phyloP scores from a whole-genome alignment of 1,140 invertebrate species.

The Mamestra configurata region DNA sequence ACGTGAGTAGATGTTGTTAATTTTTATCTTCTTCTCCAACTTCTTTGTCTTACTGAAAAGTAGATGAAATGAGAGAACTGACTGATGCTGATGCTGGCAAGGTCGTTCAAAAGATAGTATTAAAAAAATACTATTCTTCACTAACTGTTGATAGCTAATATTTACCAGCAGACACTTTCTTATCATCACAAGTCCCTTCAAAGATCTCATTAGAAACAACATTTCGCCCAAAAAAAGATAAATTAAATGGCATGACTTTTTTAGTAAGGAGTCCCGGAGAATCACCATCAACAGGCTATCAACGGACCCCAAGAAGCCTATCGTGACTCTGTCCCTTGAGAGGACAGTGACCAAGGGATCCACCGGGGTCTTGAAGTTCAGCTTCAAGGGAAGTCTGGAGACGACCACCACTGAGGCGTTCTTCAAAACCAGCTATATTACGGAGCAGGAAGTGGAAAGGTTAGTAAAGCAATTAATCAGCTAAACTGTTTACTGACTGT shows the following conservation, averaged over 20 bases:
- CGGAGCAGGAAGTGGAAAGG: constrained; percentile 85
- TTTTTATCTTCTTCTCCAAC: no score
- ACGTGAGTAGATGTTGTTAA: constrained; percentile 62
- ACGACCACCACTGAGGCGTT: constrained; percentile 89
- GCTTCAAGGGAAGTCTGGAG: constrained; percentile 89
- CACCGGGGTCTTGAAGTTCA: constrained; percentile 88
- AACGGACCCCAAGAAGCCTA: constrained; percentile 87
- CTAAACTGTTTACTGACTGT: no score
- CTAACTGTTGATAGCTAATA: no score
- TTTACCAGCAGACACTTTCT: no score
- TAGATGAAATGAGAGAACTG: no score
- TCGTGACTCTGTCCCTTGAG: constrained; percentile 88
- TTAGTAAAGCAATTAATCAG: constrained; percentile 70
- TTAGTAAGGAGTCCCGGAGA: constrained; percentile 19
- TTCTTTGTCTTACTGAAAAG: no score
- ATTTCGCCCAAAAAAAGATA: no score
- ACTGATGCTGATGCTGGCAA: no score
- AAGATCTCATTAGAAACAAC: no score
- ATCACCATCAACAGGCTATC: constrained; percentile 58
- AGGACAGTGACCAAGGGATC: constrained; percentile 86
- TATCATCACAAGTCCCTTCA: no score
- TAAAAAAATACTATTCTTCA: no score
- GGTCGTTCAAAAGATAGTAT: no score
- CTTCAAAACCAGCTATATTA: constrained; percentile 89
- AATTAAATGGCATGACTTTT: not conserved